phyloP scores from a whole-genome alignment of 2,888 invertebrate genomes.

The Tineola bisselliella region DNA sequence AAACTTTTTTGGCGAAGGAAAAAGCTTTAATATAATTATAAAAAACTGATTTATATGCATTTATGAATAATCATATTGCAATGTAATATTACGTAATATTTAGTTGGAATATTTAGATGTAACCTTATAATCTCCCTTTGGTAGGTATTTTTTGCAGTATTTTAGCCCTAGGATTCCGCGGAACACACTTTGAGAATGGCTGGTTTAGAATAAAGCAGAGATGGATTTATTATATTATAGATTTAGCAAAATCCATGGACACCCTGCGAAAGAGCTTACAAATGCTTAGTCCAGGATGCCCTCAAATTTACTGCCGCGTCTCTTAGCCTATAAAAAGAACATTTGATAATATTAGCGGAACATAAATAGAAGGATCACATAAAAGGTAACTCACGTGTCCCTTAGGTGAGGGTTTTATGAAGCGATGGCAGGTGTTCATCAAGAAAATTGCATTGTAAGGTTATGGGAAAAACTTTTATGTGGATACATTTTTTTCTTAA shows the following conservation, averaged over 20 bases:
- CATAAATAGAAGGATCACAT: conserved; percentile 26
- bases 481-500: not conserved
- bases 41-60: too few relatives aligned
- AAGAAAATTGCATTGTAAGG: conserved; percentile 2
- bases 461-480: not conserved
- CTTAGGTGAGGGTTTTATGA: conserved; percentile 9
- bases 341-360: conserved; percentile 33
- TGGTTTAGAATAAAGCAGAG: too few relatives aligned
- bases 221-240: too few relatives aligned
- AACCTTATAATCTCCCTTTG: too few relatives aligned
- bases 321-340: conserved; percentile 42
- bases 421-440: conserved; percentile 13
- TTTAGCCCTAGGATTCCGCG: too few relatives aligned
- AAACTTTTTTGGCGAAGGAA: too few relatives aligned
- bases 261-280: not conserved
- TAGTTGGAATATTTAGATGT: too few relatives aligned
- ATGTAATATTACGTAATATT: too few relatives aligned
- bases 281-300: conserved; percentile 33
- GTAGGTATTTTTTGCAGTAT: too few relatives aligned
- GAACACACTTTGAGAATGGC: too few relatives aligned
- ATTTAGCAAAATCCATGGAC: not conserved
- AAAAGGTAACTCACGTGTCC: conserved; percentile 5
- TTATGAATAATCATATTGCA: too few relatives aligned
- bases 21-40: too few relatives aligned
- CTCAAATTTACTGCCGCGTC: conserved; percentile 46